Conservation (phyloP, 2,888 invertebrate genomes). For the Epirrita christyi region DNA sequence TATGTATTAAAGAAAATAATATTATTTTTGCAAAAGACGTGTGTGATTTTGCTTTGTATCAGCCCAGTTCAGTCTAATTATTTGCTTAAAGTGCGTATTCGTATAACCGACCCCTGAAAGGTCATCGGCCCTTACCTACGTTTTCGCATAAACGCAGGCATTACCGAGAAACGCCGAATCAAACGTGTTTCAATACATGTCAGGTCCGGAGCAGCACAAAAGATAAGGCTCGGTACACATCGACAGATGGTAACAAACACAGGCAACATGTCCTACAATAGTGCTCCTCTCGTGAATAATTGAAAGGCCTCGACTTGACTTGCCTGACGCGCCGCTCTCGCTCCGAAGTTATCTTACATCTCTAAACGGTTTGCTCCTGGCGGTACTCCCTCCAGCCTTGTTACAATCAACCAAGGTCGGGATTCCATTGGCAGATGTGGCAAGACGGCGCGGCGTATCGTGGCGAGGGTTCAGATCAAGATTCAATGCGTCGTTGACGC, state of each 20-base stretch:
- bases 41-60: constrained; percentile 1
- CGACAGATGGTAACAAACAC: constrained; percentile 49
- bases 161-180: constrained; percentile 32
- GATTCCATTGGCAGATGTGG: constrained; percentile 32
- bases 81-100: too few species aligned
- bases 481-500: constrained; percentile 68
- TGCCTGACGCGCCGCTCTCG: constrained; percentile 55
- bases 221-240: constrained; percentile 47
- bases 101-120: constrained; percentile 11
- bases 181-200: constrained; percentile 45
- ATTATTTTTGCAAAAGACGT: neutral
- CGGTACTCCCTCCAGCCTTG: constrained; percentile 24
- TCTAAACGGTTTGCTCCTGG: constrained; percentile 35
- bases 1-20: too few species aligned
- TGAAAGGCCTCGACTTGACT: constrained; percentile 59
- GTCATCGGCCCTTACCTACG: constrained; percentile 31
- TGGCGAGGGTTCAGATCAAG: constrained; percentile 58
- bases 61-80: neutral
- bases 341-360: constrained; percentile 56
- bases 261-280: constrained; percentile 56
- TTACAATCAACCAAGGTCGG: constrained; percentile 37
- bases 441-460: constrained; percentile 34
- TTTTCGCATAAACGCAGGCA: constrained; percentile 34
- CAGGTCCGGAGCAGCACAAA: constrained; percentile 43
- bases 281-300: constrained; percentile 67